Base-by-base conservation (phyloP, 1,140 invertebrate genomes). In the Drosophila punjabiensis region DNA sequence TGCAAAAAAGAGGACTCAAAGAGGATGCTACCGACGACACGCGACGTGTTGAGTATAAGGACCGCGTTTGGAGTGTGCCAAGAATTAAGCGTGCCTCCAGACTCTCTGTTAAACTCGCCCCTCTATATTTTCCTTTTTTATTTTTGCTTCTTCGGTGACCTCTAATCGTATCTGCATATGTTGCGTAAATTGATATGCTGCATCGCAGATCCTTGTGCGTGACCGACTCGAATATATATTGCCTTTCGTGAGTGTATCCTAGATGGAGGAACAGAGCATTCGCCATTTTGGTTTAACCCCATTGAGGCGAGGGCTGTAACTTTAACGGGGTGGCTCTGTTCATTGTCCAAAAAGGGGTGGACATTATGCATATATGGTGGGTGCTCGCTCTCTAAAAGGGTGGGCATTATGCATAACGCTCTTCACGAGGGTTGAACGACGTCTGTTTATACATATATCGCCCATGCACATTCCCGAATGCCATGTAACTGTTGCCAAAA, bases 201-300 rank as follows among this genome's bases (percentile, higher is more conserved):
- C 81, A 60, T 76, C 76, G 58, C 52, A 56, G 48, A 60, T 60
- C 30, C 52, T 20, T 56, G 37, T 60, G 47, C 47, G 50, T 71
- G 47, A 18, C 32, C 33, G 11, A 43, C 32, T n/a, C 30, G 20
- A 24, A 30, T 13, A 64, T 24, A 37, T 56, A 24, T 24, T 30
- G 52, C 53, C 47, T 70, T n/a, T 28, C 65, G 59, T 67, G 55
- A 30, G 41, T 53, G 41, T 53, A 71, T 56, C 59, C 71, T 65
- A 52, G 48, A 79, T 48, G 32, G 30, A 70, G 59, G 52, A 85
- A 77, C 65, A 76, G 52, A 85, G 75, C 65, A 76, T 73, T 68
- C 87, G 88, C 87, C 87, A 91, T 91, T 91, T 91, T 91, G 56
- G 14, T 71, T 89, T 89, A 81, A 88, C 84, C 78, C 85, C 81